These are phyloP conservation scores for Drosophila meridionalis DNA, from an alignment of 2,888 invertebrate genomes.

Conservation along the genomic window DNA sequence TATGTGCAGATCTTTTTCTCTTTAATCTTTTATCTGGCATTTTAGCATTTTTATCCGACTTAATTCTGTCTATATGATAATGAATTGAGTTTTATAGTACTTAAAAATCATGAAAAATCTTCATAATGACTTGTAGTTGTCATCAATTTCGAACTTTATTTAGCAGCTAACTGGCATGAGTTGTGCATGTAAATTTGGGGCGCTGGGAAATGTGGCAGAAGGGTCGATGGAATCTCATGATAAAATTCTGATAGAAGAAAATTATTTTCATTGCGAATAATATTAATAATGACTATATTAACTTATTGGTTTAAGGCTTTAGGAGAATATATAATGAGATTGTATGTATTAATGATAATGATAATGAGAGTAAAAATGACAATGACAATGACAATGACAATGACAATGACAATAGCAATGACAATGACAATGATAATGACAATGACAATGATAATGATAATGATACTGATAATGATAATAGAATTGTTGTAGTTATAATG, in stretches of 20 bases:
- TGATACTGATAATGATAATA: not conserved
- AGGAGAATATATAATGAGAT: not conserved
- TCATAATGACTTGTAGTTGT: slow-evolving; percentile 19
- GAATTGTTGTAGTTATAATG: not conserved
- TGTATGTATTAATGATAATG: not conserved
- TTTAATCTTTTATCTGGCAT: slow-evolving; percentile 27
- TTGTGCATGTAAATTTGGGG: not conserved
- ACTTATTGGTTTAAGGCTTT: not conserved
- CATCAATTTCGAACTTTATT: slow-evolving; percentile 10
- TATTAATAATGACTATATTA: not conserved
- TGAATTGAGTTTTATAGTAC: slow-evolving; percentile 17
- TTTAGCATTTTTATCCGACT: slow-evolving; percentile 49
- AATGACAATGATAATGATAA: not conserved
- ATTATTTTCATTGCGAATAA: not conserved
- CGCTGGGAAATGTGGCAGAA: not conserved
- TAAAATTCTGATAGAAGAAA: not conserved
- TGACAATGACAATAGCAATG: not conserved
- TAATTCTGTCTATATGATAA: slow-evolving; percentile 21
- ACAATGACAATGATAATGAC: not conserved
- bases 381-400: not conserved
- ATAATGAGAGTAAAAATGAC: not conserved
- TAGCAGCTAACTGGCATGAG: not conserved
- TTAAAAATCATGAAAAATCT: slow-evolving; percentile 22
- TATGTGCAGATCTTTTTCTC: slow-evolving; percentile 35
- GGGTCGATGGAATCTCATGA: not conserved